Conservation (phyloP, 2,888 invertebrate species). For the Therioaphis trifolii region DNA sequence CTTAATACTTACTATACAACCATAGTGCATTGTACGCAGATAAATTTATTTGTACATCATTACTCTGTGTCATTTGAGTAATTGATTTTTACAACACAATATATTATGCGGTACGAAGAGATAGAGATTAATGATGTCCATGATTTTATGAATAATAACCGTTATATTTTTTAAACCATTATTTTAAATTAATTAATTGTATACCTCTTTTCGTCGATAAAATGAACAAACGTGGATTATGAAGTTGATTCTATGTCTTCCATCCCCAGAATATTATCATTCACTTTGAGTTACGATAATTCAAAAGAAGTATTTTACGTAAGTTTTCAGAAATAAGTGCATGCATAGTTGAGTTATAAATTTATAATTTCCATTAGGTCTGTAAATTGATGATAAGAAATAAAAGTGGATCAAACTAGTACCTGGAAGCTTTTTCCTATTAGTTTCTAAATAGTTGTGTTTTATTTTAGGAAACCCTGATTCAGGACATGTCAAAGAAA, state of each 20-base stretch:
- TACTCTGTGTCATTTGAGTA: neutral
- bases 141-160: constrained; percentile 7
- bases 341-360: constrained; percentile 15
- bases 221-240: constrained; percentile 1
- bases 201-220: neutral
- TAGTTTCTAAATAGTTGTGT: neutral
- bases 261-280: neutral
- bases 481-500: neutral
- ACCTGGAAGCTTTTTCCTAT: neutral
- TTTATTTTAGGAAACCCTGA: neutral
- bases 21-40: constrained; percentile 1
- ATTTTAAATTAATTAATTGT: constrained; percentile 9
- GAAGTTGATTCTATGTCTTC: neutral
- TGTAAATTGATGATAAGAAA: no score
- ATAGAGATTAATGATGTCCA: neutral
- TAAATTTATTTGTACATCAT: constrained; percentile 16
- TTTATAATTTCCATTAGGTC: neutral
- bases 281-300: no score
- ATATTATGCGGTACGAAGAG: neutral
- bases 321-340: neutral
- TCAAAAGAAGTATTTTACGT: no score
- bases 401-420: no score
- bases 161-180: neutral
- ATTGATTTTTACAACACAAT: constrained; percentile 38
- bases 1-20: constrained; percentile 4